These are phyloP conservation scores for Holothuria glaberrima DNA, from an alignment of 35 echinoderm and acorn worm genomes.

Conservation along the genomic window DNA sequence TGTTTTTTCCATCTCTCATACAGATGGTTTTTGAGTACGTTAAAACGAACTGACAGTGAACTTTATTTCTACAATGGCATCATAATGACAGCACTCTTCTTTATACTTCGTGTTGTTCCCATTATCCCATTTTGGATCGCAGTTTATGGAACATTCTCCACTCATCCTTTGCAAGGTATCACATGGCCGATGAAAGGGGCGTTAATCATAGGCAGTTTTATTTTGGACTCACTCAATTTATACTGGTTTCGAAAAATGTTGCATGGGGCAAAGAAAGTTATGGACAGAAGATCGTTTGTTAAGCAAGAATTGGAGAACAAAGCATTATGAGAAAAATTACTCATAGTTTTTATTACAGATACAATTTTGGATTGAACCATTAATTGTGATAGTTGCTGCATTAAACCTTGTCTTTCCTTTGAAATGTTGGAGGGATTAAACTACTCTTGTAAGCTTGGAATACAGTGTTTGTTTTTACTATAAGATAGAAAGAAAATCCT, in stretches of 20 bases:
- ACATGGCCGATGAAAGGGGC: slow-evolving; percentile 24
- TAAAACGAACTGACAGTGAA: not conserved
- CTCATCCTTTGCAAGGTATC: not conserved
- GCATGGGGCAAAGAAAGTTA: slow-evolving; percentile 59
- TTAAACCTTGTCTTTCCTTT: not conserved
- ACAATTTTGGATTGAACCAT: no score
- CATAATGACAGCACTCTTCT: slow-evolving; percentile 59
- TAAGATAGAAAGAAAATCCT: no score
- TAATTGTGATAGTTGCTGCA: not conserved
- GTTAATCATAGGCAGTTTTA: slow-evolving; percentile 37
- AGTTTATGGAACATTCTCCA: slow-evolving; percentile 4
- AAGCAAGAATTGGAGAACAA: not conserved
- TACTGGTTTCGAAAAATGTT: slow-evolving; percentile 87
- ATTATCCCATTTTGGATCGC: slow-evolving; percentile 31
- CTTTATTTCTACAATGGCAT: slow-evolving; percentile 64
- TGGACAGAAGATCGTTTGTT: not conserved
- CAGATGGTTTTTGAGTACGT: slow-evolving; percentile 56
- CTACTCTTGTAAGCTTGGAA: no score
- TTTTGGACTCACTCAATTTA: slow-evolving; percentile 64
- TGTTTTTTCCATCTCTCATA: not conserved
- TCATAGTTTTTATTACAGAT: no score
- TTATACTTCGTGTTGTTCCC: slow-evolving; percentile 43
- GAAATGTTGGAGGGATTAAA: no score
- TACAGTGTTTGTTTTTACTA: no score
- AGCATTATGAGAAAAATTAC: not conserved